Conservation (phyloP, 2,888 invertebrate genomes). For the Agapostemon virescens region DNA sequence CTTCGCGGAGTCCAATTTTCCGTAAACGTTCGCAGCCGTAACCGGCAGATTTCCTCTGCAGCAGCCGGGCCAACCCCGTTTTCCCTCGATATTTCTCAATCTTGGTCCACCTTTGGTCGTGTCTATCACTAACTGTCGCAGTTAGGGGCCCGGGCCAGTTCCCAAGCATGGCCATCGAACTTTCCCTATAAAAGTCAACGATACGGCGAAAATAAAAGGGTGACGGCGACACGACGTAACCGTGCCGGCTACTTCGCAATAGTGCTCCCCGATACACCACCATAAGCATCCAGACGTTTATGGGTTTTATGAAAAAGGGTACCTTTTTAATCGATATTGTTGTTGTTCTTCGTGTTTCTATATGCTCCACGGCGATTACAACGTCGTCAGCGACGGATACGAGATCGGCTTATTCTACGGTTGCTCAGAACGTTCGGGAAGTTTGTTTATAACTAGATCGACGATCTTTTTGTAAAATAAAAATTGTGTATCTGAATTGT, state of each 20-base stretch:
- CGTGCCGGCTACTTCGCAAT: constrained; percentile 30
- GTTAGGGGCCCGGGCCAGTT: constrained; percentile 53
- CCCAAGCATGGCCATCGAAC: constrained; percentile 66
- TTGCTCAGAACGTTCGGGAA: background rate
- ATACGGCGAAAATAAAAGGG: constrained; percentile 73
- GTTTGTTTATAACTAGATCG: no score
- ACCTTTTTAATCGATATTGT: background rate
- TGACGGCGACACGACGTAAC: constrained; percentile 58
- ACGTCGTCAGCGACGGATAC: background rate
- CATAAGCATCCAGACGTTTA: background rate
- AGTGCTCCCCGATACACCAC: background rate
- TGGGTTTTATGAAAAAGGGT: background rate
- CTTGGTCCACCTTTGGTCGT: constrained; percentile 42
- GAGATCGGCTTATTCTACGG: background rate
- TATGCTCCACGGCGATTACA: background rate
- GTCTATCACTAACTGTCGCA: constrained; percentile 53
- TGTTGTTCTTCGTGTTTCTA: background rate
- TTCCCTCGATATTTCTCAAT: constrained; percentile 39
- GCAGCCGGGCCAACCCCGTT: background rate
- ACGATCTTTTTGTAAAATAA: background rate
- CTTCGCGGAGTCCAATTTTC: constrained; percentile 75
- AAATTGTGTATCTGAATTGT: background rate
- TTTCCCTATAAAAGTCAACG: constrained; percentile 77
- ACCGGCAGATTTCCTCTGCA: constrained; percentile 18
- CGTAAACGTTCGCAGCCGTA: constrained; percentile 70